These are phyloP conservation scores for Phallusia fumigata DNA, from an alignment of 23 tunicate genomes.

Conservation along the genomic window DNA sequence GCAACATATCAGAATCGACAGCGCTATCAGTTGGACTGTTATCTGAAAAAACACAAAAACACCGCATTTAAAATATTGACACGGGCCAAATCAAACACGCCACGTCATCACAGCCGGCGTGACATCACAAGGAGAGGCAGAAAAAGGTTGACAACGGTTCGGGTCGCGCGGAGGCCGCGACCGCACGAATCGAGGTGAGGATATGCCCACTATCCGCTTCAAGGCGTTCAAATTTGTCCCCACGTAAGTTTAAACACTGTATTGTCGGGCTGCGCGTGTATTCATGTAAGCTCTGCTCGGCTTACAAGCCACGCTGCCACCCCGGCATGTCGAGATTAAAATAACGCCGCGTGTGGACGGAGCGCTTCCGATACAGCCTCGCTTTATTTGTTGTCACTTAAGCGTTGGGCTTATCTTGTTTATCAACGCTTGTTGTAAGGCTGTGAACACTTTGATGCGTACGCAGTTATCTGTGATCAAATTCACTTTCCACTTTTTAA, in stretches of 20 bases:
- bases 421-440: no score
- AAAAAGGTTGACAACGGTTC: background rate
- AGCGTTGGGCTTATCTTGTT: no score
- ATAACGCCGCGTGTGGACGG: no score
- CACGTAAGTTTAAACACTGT: background rate
- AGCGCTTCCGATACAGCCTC: no score
- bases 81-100: background rate
- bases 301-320: no score
- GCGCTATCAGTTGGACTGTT: background rate
- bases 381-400: no score
- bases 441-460: no score
- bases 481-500: no score
- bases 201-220: constrained; percentile 3
- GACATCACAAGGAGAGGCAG: background rate
- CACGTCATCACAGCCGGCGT: background rate
- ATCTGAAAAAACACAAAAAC: constrained; percentile 1
- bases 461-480: no score
- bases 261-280: no score
- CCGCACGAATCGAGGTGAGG: background rate
- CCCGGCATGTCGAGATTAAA: no score
- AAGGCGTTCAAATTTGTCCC: background rate
- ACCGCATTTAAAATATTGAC: background rate
- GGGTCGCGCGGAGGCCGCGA: background rate
- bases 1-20: background rate
- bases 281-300: no score